Evolutionary conservation across 2,888 invertebrate species (phyloP).

Genomic region (Metacarcinus magister): DNA sequence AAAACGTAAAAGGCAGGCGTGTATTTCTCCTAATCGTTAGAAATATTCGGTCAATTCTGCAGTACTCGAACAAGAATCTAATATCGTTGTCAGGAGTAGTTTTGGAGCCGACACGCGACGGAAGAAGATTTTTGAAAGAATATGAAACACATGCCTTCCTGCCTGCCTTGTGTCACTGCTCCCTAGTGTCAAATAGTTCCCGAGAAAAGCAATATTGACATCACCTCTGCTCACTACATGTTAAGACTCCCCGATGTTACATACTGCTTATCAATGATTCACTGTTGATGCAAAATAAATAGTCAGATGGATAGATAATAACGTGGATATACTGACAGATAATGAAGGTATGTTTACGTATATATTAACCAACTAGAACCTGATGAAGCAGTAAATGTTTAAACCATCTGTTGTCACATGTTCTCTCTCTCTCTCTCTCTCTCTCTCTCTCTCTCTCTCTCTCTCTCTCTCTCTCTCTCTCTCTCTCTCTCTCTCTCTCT

Average conservation of each 20-base stretch:
- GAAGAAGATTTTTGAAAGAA: neutral
- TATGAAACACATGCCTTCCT: too few relatives aligned
- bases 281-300: neutral
- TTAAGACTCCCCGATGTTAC: neutral
- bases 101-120: too few relatives aligned
- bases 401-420: neutral
- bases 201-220: neutral
- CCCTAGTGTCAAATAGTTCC: neutral
- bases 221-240: neutral
- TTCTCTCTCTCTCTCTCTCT: neutral
- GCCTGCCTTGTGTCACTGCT: neutral
- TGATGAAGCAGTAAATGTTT: neutral
- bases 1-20: neutral
- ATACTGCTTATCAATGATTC: neutral
- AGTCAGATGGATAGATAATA: neutral
- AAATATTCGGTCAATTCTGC: neutral
- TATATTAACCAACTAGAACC: neutral
- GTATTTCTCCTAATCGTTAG: neutral
- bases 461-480: slow-evolving; percentile 17
- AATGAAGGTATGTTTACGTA: neutral
- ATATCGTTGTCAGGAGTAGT: neutral
- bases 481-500: neutral
- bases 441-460: neutral
- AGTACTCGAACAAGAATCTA: neutral
- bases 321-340: neutral